A percentile compares a stretch with the other conserved stretches of the same genome.
phyloP scores from a whole-genome alignment of 1,140 invertebrate genomes.

The Mylabris phalerata region DNA sequence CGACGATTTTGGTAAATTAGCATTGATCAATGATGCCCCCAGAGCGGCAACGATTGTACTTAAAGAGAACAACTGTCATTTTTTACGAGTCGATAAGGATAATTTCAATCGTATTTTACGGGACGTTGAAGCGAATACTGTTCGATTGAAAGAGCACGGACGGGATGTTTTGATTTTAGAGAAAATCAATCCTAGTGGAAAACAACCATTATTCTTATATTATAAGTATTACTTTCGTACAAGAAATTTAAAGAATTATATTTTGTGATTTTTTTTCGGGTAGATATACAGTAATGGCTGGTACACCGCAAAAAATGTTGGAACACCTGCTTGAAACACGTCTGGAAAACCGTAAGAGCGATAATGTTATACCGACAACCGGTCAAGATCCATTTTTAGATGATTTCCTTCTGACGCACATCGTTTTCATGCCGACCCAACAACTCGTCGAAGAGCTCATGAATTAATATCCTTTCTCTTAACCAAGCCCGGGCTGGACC shows the following conservation, averaged over 20 bases:
- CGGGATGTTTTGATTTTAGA: conserved; percentile 79
- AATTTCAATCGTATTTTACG: conserved; percentile 79
- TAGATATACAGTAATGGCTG: conserved; percentile 85
- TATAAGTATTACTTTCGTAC: conserved; percentile 49
- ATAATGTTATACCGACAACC: conserved; percentile 37
- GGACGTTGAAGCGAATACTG: conserved; percentile 85
- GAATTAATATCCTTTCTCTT: conserved; percentile 66
- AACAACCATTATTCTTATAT: conserved; percentile 47
- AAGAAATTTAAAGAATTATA: background rate
- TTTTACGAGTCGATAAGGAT: conserved; percentile 80
- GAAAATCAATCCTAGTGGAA: conserved; percentile 54
- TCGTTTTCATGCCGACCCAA: conserved; percentile 76
- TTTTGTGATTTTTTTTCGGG: conserved; percentile 20
- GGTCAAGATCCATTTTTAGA: conserved; percentile 67
- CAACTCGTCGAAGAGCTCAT: conserved; percentile 69
- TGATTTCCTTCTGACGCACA: conserved; percentile 82
- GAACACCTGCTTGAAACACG: conserved; percentile 81
- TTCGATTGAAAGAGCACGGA: conserved; percentile 79
- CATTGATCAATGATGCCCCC: conserved; percentile 80
- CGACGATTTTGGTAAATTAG: conserved; percentile 85
- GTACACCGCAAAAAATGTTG: conserved; percentile 80
- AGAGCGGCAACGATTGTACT: conserved; percentile 81
- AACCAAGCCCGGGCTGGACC: too few relatives aligned
- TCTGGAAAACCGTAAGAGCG: conserved; percentile 53
- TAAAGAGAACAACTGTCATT: conserved; percentile 78